Evolutionary conservation across 2,888 invertebrate species (phyloP), one percentile per base, ranked within the genome.

Genomic region (Bhutanitis thaidina): DNA sequence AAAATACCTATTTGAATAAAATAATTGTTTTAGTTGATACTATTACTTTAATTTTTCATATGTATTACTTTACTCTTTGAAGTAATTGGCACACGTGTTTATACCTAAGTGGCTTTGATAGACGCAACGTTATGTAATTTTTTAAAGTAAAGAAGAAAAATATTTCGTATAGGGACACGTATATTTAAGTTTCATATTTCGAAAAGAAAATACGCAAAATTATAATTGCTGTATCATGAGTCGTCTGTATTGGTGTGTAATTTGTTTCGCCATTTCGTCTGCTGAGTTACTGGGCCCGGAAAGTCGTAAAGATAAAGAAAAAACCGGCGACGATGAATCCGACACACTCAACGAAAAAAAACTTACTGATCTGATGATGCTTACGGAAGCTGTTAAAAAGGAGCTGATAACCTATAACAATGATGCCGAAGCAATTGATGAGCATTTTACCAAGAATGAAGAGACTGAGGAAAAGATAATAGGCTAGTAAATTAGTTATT

Each of bases 251-350:
- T 55, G 77, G 34, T 72, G 67, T 45, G 43, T 77, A 54, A 60
- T 83, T 57, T 79, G 62, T 56, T 55, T 84, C 49, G 67, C 71
- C 40, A 38, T 84, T 47, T 66, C 75, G 34, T 56, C 72, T 44
- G 71, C 74, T n/a, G 83, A 87, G 59, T 61, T 86, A 27, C 64
- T 84, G 15, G 87, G 87, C 0, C 88, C 87, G 3, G 78, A 81
- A 5, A 57, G 63, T 15, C 64, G 55, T 32, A 78, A 77, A 52
- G 68, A 74, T 30, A 59, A 51, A 1, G 71, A 78, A 16, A 70
- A 74, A 57, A 65, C 62, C 25, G 72, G 75, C 0, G 72, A 76
- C 0, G 73, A 80, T 1, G 76, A 77, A 41, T 72, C 80, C 8
- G 75, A 77, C 3, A 43, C 29, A 0, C 39, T 45, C 1, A 66